Conservation (phyloP, 2,888 invertebrate genomes). For the Stomorhina lunata region DNA sequence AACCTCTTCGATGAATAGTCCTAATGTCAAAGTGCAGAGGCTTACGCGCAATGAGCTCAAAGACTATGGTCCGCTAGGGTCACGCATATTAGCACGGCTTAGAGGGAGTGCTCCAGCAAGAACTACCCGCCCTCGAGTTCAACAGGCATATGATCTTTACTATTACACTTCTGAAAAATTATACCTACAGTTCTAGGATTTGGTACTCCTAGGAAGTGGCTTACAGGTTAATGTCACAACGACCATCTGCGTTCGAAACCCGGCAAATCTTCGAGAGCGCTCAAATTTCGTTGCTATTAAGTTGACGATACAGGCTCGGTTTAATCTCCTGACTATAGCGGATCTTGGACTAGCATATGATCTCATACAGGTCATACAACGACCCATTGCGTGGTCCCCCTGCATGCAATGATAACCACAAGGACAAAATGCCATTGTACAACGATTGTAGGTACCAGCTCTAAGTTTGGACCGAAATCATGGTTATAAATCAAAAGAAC, state of each 20-base stretch:
- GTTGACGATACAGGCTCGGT: neutral
- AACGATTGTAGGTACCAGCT: neutral
- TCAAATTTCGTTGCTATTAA: neutral
- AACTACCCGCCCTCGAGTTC: no score
- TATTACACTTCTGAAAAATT: no score
- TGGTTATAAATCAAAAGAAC: neutral
- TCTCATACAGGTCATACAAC: no score
- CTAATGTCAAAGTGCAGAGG: no score
- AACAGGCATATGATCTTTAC: no score
- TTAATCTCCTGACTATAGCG: neutral
- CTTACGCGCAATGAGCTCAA: no score
- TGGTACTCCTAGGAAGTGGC: neutral
- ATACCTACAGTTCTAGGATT: no score
- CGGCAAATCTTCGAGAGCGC: neutral
- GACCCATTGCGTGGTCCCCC: no score
- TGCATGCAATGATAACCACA: neutral
- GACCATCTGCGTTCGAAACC: neutral
- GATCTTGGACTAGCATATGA: neutral
- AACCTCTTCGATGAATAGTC: no score
- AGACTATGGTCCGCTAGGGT: no score
- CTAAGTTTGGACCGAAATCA: neutral
- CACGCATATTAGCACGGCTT: no score
- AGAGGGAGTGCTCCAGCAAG: no score
- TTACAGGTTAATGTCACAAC: neutral
- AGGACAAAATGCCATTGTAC: neutral